Evolutionary conservation across 2,888 invertebrate species (phyloP), one percentile per base, ranked within the genome.

Genomic region (Amblyjoppa fuscipennis): DNA sequence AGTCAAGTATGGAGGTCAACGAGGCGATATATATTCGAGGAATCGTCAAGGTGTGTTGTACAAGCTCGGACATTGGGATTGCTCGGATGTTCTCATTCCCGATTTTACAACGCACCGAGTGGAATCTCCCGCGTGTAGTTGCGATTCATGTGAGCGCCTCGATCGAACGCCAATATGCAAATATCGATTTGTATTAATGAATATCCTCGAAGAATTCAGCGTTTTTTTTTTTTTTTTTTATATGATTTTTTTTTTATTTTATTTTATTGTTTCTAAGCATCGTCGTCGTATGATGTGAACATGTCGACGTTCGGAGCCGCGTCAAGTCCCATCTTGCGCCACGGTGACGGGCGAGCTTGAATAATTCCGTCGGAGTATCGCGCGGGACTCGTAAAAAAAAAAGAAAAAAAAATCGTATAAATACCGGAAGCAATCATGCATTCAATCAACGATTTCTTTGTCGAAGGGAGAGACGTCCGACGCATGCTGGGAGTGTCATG

Each of bases 391-490:
- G 88, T 86, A 79, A 87, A 87, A 88, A 86, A 84, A 49, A 1
- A 49, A 16, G 0, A 16, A 16, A 49, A 45, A 45, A 49, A 16
- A 49, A 49, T 88, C 84, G 88, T 87, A 89, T 88, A 89, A 89
- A 89, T 88, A 89, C 88, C 87, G 88, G 88, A 89, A 89, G 87
- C 89, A 89, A 89, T 89, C 88, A 87, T 86, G 89, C 87, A 90
- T 90, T 90, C 89, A 90, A 88, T 88, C 88, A 88, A 88, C 89
- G 88, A 87, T 88, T 88, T 88, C 87, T 89, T 89, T 89, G 88
- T 88, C 87, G 85, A 88, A 89, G 88, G 87, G 87, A 86, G 87
- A 87, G 83, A 88, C 86, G 88, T 87, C 88, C 89, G 86, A 82
- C 87, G 88, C 85, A 89, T 87, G 85, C 76, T 70, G 73, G 68